Conservation (phyloP, 1,140 invertebrate genomes). For the Helicoverpa zea region DNA sequence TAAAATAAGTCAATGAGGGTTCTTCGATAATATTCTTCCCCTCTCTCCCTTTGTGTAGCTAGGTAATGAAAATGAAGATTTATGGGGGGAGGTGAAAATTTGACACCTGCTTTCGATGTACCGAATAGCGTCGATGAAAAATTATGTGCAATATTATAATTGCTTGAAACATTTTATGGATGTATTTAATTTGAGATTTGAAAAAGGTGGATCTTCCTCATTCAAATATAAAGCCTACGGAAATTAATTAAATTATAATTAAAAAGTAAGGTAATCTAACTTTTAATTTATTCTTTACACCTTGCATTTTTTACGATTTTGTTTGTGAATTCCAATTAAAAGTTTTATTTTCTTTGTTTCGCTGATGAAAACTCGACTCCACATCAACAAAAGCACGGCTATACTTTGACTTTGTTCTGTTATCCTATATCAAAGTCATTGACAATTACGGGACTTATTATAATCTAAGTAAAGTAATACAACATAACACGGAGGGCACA, state of each 20-base stretch:
- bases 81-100: conserved; percentile 48
- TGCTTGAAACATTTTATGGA: conserved; percentile 9
- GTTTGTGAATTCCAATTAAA: conserved; percentile 39
- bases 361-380: conserved; percentile 40
- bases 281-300: conserved; percentile 47
- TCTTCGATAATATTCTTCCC: conserved; percentile 43
- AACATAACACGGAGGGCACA: neutral
- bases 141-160: conserved; percentile 42
- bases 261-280: neutral
- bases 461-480: neutral
- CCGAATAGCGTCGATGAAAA: conserved; percentile 41
- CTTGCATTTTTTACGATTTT: conserved; percentile 37
- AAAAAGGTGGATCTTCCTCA: neutral
- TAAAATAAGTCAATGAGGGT: conserved; percentile 47
- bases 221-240: neutral
- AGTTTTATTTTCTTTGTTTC: conserved; percentile 49
- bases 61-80: conserved; percentile 49
- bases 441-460: neutral
- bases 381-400: neutral
- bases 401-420: conserved; percentile 14
- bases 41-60: conserved; percentile 38
- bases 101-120: conserved; percentile 42
- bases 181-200: neutral
- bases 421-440: neutral
- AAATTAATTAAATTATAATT: conserved; percentile 23